phyloP scores from a whole-genome alignment of 1,140 invertebrate species.

The Megalonaias nervosa region DNA sequence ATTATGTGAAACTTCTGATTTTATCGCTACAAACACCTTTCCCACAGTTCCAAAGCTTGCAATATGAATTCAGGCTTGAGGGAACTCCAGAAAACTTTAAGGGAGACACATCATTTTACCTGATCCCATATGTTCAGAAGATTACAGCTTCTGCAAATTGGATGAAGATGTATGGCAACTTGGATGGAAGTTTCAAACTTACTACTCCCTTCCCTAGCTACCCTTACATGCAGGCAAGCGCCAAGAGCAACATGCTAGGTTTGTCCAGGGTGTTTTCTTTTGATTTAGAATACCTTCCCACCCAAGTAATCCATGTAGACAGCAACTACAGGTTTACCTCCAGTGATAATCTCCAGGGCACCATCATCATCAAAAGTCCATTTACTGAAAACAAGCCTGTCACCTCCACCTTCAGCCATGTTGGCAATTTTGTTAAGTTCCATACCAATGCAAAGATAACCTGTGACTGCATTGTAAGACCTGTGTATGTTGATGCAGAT shows the following conservation, averaged over 20 bases:
- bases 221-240: constrained; percentile 37
- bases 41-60: constrained; percentile 37
- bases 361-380: constrained; percentile 42
- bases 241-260: constrained; percentile 25
- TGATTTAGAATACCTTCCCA: constrained; percentile 44
- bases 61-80: constrained; percentile 31
- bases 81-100: constrained; percentile 32
- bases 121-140: constrained; percentile 38
- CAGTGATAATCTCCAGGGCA: constrained; percentile 34
- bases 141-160: constrained; percentile 27
- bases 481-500: constrained; percentile 25
- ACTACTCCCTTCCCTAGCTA: constrained; percentile 37
- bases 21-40: constrained; percentile 39
- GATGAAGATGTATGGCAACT: constrained; percentile 16
- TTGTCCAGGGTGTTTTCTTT: constrained; percentile 31
- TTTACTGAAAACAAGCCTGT: constrained; percentile 32
- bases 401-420: constrained; percentile 19
- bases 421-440: constrained; percentile 23
- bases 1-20: constrained; percentile 32
- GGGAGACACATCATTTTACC: constrained; percentile 34
- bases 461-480: constrained; percentile 19
- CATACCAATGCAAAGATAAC: constrained; percentile 29
- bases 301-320: constrained; percentile 31
- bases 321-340: constrained; percentile 17
- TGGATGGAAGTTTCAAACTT: constrained; percentile 33